A percentile compares a stretch with the other conserved stretches of the same genome.
These are phyloP conservation scores for Porites divaricata DNA, from an alignment of 92 coral and sea anemone genomes.

Conservation along the genomic window DNA sequence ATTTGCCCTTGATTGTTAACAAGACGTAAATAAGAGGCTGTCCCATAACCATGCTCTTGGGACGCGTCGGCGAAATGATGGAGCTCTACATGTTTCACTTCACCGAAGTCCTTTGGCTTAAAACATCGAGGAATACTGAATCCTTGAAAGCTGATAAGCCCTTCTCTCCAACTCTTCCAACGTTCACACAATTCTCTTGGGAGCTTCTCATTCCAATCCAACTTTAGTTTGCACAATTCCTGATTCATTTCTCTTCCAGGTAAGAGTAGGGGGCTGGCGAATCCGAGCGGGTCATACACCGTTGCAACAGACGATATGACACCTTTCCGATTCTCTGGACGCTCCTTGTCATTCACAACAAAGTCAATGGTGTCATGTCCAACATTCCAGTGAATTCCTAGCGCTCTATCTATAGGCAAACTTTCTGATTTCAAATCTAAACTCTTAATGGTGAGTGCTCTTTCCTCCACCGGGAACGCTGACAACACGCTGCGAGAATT, in stretches of 20 bases:
- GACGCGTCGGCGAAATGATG: slow-evolving; percentile 45
- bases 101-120: neutral
- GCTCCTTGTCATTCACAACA: slow-evolving; percentile 29
- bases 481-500: slow-evolving; percentile 59
- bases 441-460: slow-evolving; percentile 49
- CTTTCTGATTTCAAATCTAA: slow-evolving; percentile 54
- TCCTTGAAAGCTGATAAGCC: neutral
- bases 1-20: neutral
- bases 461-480: slow-evolving; percentile 67
- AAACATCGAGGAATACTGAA: neutral
- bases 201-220: slow-evolving; percentile 63
- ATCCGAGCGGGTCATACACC: slow-evolving; percentile 74
- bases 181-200: slow-evolving; percentile 42
- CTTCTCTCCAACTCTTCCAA: neutral
- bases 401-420: slow-evolving; percentile 62
- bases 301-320: slow-evolving; percentile 73
- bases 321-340: slow-evolving; percentile 71
- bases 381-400: slow-evolving; percentile 73
- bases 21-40: slow-evolving; percentile 61
- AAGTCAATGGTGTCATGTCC: slow-evolving; percentile 54
- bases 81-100: neutral
- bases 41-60: slow-evolving; percentile 78
- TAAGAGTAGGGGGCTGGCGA: slow-evolving; percentile 65
- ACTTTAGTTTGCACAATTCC: slow-evolving; percentile 65
- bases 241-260: slow-evolving; percentile 74